Evolutionary conservation across 2,888 invertebrate genomes (phyloP).

Genomic region (Pheosia tremula): DNA sequence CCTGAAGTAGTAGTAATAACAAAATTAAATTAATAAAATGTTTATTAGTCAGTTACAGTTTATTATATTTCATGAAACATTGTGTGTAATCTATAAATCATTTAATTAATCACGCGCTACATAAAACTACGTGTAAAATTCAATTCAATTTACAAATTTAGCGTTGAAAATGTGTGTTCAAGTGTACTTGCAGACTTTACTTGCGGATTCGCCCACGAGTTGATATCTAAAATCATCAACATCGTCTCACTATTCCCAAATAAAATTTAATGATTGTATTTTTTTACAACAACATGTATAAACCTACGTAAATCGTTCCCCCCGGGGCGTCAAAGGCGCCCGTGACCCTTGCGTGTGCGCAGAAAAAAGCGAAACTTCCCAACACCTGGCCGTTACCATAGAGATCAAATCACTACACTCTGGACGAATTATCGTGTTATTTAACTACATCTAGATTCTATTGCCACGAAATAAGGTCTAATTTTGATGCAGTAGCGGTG

Average conservation of each 20-base stretch:
- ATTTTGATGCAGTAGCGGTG: slow-evolving; percentile 7
- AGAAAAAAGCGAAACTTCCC: slow-evolving; percentile 53
- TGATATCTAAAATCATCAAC: no score
- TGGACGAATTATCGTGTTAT: slow-evolving; percentile 11
- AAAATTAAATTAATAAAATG: background rate
- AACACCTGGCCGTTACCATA: slow-evolving; percentile 82
- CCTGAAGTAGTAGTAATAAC: background rate
- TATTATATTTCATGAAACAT: no score
- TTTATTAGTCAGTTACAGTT: background rate
- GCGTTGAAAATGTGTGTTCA: background rate
- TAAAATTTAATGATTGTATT: background rate
- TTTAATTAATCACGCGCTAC: background rate
- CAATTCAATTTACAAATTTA: background rate
- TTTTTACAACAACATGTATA: slow-evolving; percentile 53
- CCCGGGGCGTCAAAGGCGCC: slow-evolving; percentile 50
- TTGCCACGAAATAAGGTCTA: slow-evolving; percentile 24
- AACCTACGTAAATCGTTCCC: slow-evolving; percentile 38
- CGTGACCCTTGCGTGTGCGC: slow-evolving; percentile 54
- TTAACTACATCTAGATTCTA: slow-evolving; percentile 5
- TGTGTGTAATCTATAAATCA: background rate
- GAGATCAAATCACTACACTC: slow-evolving; percentile 78
- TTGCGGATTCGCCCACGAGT: no score
- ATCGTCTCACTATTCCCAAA: background rate
- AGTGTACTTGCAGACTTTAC: background rate
- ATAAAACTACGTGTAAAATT: background rate